Conservation (phyloP, 2,113 vertebrate genomes). For the rabbit (Oryctolagus cuniculus) region DNA sequence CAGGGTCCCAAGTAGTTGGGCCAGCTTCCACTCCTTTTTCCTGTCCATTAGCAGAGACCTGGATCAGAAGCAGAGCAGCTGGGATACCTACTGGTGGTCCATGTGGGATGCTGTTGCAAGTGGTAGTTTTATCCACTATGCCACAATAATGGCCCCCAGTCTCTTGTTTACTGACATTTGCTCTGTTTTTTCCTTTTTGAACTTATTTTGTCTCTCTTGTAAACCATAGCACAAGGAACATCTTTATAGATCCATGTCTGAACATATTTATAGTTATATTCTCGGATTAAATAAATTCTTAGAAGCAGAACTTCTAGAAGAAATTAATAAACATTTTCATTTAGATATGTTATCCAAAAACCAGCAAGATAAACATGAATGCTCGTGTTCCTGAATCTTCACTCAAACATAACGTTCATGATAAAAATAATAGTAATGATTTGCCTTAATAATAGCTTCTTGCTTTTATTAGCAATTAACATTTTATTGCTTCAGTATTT, state of each 20-base stretch:
- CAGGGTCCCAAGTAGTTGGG: too few relatives aligned
- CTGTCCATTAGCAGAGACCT: too few relatives aligned
- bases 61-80: too few relatives aligned
- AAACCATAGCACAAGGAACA: background rate
- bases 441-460: constrained; percentile 4
- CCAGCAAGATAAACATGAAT: background rate
- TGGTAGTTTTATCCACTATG: too few relatives aligned
- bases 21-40: too few relatives aligned
- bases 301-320: background rate
- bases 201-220: background rate
- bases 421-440: background rate
- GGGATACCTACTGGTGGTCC: too few relatives aligned
- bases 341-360: background rate
- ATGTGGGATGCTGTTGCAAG: too few relatives aligned
- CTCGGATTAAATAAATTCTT: constrained; percentile 35
- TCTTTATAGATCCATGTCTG: background rate
- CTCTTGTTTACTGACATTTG: background rate
- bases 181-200: background rate
- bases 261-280: background rate
- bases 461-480: background rate
- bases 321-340: constrained; percentile 5
- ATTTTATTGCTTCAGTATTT: constrained; percentile 5
- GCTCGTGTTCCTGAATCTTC: background rate
- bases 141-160: too few relatives aligned
- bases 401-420: background rate